A percentile compares a stretch with the other conserved stretches of the same genome.
phyloP scores from a whole-genome alignment of 1,140 invertebrate species.

The Spodoptera frugiperda region DNA sequence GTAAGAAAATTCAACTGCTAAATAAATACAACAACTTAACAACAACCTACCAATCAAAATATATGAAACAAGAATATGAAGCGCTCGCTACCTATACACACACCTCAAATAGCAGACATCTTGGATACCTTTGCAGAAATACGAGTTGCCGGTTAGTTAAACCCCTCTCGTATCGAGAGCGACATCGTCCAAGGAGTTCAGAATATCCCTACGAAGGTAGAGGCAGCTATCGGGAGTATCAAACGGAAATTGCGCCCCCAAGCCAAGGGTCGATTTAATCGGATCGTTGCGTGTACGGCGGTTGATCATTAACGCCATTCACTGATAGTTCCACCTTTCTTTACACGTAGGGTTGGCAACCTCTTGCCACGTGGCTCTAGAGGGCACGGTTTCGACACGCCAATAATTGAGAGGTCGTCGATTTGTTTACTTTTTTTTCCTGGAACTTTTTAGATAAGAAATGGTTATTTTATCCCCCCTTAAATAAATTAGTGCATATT shows the following conservation, averaged over 20 bases:
- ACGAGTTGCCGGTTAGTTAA: too few species aligned
- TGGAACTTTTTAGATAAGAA: too few species aligned
- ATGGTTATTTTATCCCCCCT: too few species aligned
- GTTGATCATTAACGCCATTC: constrained; percentile 58
- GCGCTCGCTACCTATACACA: too few species aligned
- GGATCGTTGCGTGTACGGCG: constrained; percentile 69
- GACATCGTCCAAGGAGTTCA: constrained; percentile 23
- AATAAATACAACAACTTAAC: neutral
- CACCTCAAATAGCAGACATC: too few species aligned
- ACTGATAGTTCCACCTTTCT: constrained; percentile 58
- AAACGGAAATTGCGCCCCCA: constrained; percentile 74
- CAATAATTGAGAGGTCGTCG: too few species aligned
- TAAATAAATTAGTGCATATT: too few species aligned
- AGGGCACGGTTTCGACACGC: too few species aligned
- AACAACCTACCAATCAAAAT: neutral
- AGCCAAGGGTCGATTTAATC: constrained; percentile 77
- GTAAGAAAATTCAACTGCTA: neutral
- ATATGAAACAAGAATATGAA: neutral
- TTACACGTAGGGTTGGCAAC: neutral
- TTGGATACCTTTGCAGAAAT: too few species aligned
- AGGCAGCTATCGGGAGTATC: constrained; percentile 63
- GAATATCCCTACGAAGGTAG: constrained; percentile 47
- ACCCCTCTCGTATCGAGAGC: neutral
- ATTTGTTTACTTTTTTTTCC: neutral
- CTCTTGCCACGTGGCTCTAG: neutral